Evolutionary conservation across 2,797 vertebrate genomes (phyloP).

Genomic region (Dermochelys coriacea): DNA sequence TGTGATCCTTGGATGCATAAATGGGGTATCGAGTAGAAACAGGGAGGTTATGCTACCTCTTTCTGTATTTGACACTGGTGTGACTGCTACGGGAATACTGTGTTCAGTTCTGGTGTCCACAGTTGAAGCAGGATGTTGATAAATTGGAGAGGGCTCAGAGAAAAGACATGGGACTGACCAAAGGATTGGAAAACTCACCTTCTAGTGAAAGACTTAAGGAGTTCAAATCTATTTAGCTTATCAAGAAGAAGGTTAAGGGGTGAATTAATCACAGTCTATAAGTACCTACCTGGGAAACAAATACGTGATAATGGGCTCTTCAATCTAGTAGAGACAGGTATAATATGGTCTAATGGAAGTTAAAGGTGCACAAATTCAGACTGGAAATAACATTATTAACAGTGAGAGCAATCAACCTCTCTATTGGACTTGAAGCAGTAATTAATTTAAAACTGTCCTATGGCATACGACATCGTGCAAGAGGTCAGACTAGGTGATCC

Average conservation of each 20-base stretch:
- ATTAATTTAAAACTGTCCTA: neutral
- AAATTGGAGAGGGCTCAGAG: neutral
- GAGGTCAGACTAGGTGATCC: neutral
- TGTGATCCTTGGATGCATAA: neutral
- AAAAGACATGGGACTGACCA: neutral
- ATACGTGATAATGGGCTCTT: slow-evolving; percentile 4
- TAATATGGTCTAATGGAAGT: neutral
- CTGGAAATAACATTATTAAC: neutral
- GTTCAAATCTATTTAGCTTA: neutral
- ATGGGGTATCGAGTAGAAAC: fast-evolving
- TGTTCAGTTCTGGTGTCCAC: neutral
- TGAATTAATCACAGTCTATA: neutral
- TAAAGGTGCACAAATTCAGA: neutral
- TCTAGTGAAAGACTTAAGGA: neutral
- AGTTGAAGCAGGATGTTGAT: neutral
- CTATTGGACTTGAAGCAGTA: neutral
- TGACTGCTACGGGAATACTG: neutral
- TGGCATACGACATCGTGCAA: neutral
- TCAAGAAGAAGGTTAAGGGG: neutral
- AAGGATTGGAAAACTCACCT: fast-evolving
- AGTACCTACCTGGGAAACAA: neutral
- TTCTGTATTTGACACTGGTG: neutral
- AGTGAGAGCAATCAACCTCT: neutral
- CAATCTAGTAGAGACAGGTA: neutral
- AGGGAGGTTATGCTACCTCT: fast-evolving